Evolutionary conservation across 2,888 invertebrate genomes (phyloP).

Genomic region (Beris chalybata): DNA sequence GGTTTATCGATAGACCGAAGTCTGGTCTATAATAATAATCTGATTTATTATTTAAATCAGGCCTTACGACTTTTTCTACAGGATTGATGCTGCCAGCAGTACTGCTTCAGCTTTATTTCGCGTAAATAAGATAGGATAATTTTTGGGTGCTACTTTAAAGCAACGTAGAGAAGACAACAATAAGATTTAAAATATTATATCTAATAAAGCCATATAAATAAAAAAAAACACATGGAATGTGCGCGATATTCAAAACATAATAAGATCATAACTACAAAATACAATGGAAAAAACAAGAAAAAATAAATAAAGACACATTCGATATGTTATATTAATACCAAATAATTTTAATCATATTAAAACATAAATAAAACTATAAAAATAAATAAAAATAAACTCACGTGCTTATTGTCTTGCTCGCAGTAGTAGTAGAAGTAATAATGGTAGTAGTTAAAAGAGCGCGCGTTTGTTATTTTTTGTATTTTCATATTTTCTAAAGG

Average conservation of each 20-base stretch:
- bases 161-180: no score
- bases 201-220: not conserved
- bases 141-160: no score
- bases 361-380: slow-evolving; percentile 24
- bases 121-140: no score
- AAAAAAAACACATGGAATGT: slow-evolving; percentile 6
- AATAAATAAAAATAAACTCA: slow-evolving; percentile 43
- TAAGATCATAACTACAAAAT: not conserved
- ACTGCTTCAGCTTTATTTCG: no score
- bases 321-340: slow-evolving; percentile 31
- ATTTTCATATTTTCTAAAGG: slow-evolving; percentile 20
- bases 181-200: no score
- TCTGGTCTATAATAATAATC: no score
- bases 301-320: slow-evolving; percentile 37
- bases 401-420: slow-evolving; percentile 43
- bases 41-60: no score
- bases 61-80: no score
- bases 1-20: no score
- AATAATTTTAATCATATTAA: slow-evolving; percentile 14
- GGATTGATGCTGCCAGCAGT: no score
- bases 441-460: slow-evolving; percentile 38
- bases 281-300: slow-evolving; percentile 2
- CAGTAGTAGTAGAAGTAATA: slow-evolving; percentile 39
- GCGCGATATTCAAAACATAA: slow-evolving; percentile 11
- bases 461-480: slow-evolving; percentile 40